Base-by-base conservation (phyloP, 2,797 vertebrate genomes). In the Sebastes goodei region DNA sequence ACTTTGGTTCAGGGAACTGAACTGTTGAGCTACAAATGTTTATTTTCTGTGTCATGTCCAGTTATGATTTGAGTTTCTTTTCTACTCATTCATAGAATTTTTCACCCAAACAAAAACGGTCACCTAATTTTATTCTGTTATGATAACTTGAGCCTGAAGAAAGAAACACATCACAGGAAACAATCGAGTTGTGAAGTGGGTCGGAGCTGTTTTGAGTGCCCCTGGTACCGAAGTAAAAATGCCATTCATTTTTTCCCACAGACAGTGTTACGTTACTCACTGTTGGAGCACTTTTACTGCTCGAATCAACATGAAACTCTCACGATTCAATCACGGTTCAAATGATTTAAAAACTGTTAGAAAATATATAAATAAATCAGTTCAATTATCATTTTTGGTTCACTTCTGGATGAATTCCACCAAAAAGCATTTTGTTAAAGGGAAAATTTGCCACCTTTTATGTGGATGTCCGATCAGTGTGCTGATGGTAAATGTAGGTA, bases 141-240 rank as follows among this genome's bases (percentile, higher is more conserved):
- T 60, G 62, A 88, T 62, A 80, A 86, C 76, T 80, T 78, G 77
- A 89, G 74, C 77, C 80, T 84, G 86, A 90, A 84, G 81, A 90
- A 90, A 84, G 81, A 90, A 81, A 90, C 64, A 38, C 80, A 73
- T 81, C 86, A 89, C 83, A 85, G 85, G 86, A 92, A 81, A 88
- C 71, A 25, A 72, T n/a, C 17, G 79, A 78, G 91, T 38, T 85
- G 79, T 17, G 52, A 80, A 76, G 88, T 70, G 76, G 76, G 63
- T 49, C 4, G 67, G 35, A 72, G 63, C 49, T 10, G 61, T 55
- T 84, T 64, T 73, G 46, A 25, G 7, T 12, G n/a, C 21, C 23
- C 2, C 33, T 61, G 77, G 33, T 63, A 63, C 68, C 6, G 4
- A 75, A 53, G 61, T 63, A 1, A 15, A 74, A 25, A 52, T 60